Base-by-base conservation (phyloP, 2,888 invertebrate genomes). In the Rhorus exstirpatorius region DNA sequence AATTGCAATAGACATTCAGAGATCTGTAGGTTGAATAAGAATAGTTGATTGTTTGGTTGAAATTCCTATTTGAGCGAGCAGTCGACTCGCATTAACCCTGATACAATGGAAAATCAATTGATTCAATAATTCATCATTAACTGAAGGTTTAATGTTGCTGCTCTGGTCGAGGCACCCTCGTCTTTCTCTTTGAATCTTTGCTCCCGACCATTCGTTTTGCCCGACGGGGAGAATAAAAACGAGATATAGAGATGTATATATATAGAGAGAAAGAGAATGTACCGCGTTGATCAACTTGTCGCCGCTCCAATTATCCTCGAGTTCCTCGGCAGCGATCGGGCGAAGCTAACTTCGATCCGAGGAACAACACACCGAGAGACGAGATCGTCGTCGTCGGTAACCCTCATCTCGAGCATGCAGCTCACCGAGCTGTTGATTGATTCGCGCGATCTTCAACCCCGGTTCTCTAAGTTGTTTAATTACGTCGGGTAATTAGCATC, bases 211-310 rank as follows among this genome's bases (percentile, higher is more conserved):
- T 74, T 74, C 74, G 68, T 68, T 55, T 63, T 21, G 65, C 70
- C 53, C 53, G 67, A 68, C 46, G 19, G 3, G 65, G 17, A 8
- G 17, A 14, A 21, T 44, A 44, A 6, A 53, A 12, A 21, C n/a
- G 49, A 46, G 46, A 17, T 68, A 24, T 31, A 41, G 58, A 19
- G 63, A 60, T 51, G 10, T 10, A 51, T 3, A 63, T 24, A 10
- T 55, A 76, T 78, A 72, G 71, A 81, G 65, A 81, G 81, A 85
- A 85, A 86, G 63, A 87, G 85, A 84, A 85, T 3, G 19, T 83
- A 61, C 63, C 72, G 81, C 84, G 88, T 88, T 89, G 88, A 89
- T 90, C 89, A 88, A 90, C 90, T 89, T 87, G 88, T 90, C 89
- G 89, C 85, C 87, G 85, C 88, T 89, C 88, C 88, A 89, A 89